These are phyloP conservation scores for Trigoniulus corallinus DNA, from an alignment of 1,140 invertebrate species.

Conservation along the genomic window DNA sequence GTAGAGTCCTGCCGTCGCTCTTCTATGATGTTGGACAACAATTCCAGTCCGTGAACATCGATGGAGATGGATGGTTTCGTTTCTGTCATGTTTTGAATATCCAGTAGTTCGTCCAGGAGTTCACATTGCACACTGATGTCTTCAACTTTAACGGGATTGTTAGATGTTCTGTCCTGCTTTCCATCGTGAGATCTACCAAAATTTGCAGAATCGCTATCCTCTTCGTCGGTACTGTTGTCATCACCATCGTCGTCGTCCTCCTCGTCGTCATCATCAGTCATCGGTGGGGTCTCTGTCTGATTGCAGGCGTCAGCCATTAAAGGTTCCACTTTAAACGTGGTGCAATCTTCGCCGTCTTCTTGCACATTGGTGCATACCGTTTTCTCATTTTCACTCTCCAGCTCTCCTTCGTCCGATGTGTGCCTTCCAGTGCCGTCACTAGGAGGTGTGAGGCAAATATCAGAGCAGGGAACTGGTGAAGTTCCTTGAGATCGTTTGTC, in stretches of 20 bases:
- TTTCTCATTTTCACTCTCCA: neutral
- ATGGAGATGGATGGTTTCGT: neutral
- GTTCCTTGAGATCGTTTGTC: slow-evolving; percentile 17
- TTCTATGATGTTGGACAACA: slow-evolving; percentile 63
- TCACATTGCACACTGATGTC: neutral
- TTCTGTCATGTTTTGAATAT: neutral
- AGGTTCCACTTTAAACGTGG: slow-evolving; percentile 8
- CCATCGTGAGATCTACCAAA: neutral
- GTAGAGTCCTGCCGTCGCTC: slow-evolving; percentile 40
- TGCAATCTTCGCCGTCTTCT: neutral
- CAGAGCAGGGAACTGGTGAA: slow-evolving; percentile 18
- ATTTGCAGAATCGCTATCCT: neutral
- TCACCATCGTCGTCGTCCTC: slow-evolving; percentile 13
- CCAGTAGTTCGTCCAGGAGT: neutral
- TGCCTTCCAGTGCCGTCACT: too few species aligned
- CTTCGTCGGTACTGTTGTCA: slow-evolving; percentile 19
- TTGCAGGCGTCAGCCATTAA: slow-evolving; percentile 59
- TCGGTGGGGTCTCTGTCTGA: slow-evolving; percentile 46
- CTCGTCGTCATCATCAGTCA: slow-evolving; percentile 22
- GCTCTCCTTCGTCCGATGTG: neutral
- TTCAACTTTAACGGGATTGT: neutral
- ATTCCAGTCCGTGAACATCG: slow-evolving; percentile 58
- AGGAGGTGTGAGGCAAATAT: slow-evolving; percentile 15
- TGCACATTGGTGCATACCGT: neutral
- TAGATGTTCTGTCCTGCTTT: neutral